Evolutionary conservation across 2,888 invertebrate species (phyloP).

Genomic region (Tipula unca): DNA sequence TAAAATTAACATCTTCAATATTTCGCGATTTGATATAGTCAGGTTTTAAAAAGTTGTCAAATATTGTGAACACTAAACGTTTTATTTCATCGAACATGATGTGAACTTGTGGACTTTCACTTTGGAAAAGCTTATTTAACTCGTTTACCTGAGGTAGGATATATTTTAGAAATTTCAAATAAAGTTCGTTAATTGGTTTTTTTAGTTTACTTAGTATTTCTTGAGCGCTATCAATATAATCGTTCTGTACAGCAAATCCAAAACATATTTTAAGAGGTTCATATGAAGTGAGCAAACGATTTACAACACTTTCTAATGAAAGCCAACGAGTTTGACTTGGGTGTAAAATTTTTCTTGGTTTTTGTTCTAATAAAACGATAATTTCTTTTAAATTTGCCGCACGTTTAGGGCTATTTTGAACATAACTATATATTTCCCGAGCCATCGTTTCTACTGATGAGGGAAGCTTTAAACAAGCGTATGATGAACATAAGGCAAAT

Average conservation of each 20-base stretch:
- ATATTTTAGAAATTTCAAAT: background rate
- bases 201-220: background rate
- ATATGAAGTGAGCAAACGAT: background rate
- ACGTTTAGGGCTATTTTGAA: conserved; percentile 30
- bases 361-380: conserved; percentile 28
- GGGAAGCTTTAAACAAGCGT: conserved; percentile 31
- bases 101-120: too few species aligned
- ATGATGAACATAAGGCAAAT: conserved; percentile 26
- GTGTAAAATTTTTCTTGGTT: conserved; percentile 29
- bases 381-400: conserved; percentile 28
- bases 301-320: background rate
- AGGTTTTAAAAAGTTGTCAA: background rate
- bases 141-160: background rate
- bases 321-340: background rate
- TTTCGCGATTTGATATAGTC: background rate
- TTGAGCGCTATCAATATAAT: background rate
- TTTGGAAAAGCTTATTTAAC: background rate
- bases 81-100: background rate
- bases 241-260: background rate
- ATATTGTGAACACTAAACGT: background rate
- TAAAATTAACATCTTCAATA: background rate
- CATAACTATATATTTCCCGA: conserved; percentile 30
- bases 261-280: conserved; percentile 22
- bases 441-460: conserved; percentile 29
- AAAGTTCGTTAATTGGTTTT: background rate